Evolutionary conservation across 2,888 invertebrate genomes (phyloP).

Genomic region (Adelognathus sp.): DNA sequence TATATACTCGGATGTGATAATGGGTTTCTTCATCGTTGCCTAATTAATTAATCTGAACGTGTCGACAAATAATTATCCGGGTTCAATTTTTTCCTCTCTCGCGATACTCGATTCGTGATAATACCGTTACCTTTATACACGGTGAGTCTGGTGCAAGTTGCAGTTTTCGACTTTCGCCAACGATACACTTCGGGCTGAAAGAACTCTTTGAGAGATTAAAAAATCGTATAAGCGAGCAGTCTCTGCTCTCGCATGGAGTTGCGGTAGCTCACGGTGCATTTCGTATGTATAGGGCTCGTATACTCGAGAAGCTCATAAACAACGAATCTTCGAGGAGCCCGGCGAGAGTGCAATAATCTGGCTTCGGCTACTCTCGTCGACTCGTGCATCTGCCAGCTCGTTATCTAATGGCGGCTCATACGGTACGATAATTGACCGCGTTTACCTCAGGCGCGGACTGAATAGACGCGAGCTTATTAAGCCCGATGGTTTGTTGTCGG

Average conservation of each 20-base stretch:
- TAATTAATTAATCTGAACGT: conserved; percentile 54
- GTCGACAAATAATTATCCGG: conserved; percentile 42
- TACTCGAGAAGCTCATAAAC: conserved; percentile 60
- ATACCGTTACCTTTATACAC: conserved; percentile 21
- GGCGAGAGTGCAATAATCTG: conserved; percentile 46
- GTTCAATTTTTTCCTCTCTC: background rate
- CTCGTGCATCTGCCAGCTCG: conserved; percentile 77
- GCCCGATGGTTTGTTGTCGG: conserved; percentile 71
- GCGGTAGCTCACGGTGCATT: conserved; percentile 46
- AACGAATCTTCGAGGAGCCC: conserved; percentile 62
- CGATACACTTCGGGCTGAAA: background rate
- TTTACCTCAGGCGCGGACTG: conserved; percentile 71
- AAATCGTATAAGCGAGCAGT: conserved; percentile 6
- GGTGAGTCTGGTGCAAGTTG: background rate
- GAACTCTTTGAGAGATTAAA: background rate
- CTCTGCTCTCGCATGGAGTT: background rate
- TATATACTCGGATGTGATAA: conserved; percentile 33
- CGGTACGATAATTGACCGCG: conserved; percentile 77
- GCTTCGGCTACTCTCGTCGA: conserved; percentile 41
- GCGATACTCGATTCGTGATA: background rate
- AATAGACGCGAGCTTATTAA: conserved; percentile 77
- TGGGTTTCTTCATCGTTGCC: conserved; percentile 49
- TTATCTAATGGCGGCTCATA: conserved; percentile 80
- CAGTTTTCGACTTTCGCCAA: background rate
- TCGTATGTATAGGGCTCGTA: conserved; percentile 1